Percentiles rank a stretch among this genome's conserved stretches.
Conservation (phyloP, 2,888 invertebrate genomes). For the Halictus quadricinctus region DNA sequence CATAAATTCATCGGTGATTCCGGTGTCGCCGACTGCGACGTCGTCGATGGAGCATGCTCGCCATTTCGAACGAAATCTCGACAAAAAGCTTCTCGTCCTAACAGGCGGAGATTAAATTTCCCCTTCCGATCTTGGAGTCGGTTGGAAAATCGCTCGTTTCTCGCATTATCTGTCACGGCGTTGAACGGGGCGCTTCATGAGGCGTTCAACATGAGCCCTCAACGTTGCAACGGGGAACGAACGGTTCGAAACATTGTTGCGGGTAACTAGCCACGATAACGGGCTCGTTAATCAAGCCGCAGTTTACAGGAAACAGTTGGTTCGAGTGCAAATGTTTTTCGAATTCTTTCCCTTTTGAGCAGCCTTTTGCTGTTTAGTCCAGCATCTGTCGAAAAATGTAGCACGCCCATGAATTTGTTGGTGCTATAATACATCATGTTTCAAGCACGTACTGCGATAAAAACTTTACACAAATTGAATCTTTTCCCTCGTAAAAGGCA, state of each 20-base stretch:
- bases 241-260: constrained; percentile 61
- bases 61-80: constrained; percentile 23
- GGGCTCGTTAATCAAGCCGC: constrained; percentile 75
- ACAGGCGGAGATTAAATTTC: background rate
- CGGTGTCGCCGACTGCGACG: constrained; percentile 45
- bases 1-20: constrained; percentile 74
- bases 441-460: background rate
- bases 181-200: background rate
- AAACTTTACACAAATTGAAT: background rate
- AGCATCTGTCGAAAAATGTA: background rate
- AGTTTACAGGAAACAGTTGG: constrained; percentile 66
- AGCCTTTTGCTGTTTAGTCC: background rate
- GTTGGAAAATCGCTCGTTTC: background rate
- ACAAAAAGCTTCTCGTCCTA: constrained; percentile 1
- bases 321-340: constrained; percentile 45
- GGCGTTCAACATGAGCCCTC: background rate
- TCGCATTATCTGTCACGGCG: background rate
- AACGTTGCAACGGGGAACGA: constrained; percentile 4
- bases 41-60: constrained; percentile 9
- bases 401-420: background rate
- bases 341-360: constrained; percentile 38
- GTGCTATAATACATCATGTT: background rate
- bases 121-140: background rate
- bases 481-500: background rate
- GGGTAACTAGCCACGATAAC: constrained; percentile 77